Percentiles rank a stretch among this genome's conserved stretches.
Evolutionary conservation across 2,797 vertebrate genomes (phyloP).

Genomic region (Gymnocypris eckloni): DNA sequence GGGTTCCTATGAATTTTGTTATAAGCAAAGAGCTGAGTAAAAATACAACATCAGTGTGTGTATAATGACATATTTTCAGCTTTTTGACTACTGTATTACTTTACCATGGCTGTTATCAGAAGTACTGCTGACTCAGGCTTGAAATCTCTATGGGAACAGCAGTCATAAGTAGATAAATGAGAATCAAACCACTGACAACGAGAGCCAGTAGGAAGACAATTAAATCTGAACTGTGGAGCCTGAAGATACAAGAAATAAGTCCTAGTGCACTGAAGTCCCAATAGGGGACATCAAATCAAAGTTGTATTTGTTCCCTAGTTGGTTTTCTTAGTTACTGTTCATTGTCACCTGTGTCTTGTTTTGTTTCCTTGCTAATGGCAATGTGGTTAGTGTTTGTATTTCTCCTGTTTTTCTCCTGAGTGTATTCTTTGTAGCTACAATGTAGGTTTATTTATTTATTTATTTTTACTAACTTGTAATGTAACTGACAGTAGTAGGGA

Average conservation of each 20-base stretch:
- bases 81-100: no score
- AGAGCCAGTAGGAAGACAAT: constrained; percentile 24
- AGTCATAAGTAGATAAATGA: constrained; percentile 3
- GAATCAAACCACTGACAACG: constrained; percentile 2
- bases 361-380: neutral
- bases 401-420: no score
- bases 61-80: neutral
- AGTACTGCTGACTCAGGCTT: neutral
- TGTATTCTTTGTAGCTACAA: neutral
- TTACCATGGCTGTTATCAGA: neutral
- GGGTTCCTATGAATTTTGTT: neutral
- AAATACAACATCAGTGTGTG: neutral
- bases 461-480: no score
- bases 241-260: neutral
- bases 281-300: neutral
- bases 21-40: neutral
- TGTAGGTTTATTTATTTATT: neutral
- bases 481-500: neutral
- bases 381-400: neutral
- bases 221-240: neutral
- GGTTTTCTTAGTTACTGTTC: neutral
- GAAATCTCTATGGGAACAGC: neutral
- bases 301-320: no score
- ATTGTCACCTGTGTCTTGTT: neutral
- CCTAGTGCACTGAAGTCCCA: neutral